Percentiles rank a stretch among this genome's conserved stretches.
Evolutionary conservation across 2,797 vertebrate genomes (phyloP).

Genomic region (Lindbergichthys nudifrons): DNA sequence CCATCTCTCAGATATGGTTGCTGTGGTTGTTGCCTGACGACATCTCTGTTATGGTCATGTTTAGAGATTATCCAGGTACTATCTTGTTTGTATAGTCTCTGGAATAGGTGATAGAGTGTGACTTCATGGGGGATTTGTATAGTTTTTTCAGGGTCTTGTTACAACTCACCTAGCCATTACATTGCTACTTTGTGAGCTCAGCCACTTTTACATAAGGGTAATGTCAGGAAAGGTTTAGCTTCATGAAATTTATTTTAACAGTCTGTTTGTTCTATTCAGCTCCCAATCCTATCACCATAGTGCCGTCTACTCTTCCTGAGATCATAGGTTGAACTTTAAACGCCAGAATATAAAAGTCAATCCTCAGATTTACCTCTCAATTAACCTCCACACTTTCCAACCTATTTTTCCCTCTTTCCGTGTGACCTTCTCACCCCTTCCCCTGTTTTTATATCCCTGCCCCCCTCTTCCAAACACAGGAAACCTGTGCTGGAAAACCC

Average conservation of each 20-base stretch:
- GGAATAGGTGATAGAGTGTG: slow-evolving; percentile 63
- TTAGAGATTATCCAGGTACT: slow-evolving; percentile 65
- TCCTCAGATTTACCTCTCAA: slow-evolving; percentile 56
- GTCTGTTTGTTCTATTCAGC: slow-evolving; percentile 39
- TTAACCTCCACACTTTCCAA: slow-evolving; percentile 67
- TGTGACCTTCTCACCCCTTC: slow-evolving; percentile 71
- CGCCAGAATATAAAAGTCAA: slow-evolving; percentile 38
- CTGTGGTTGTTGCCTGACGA: slow-evolving; percentile 63
- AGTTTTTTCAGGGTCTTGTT: slow-evolving; percentile 70
- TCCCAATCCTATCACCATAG: slow-evolving; percentile 13
- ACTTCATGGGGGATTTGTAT: slow-evolving; percentile 56
- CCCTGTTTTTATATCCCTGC: slow-evolving; percentile 70
- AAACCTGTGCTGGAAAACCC: slow-evolving; percentile 74
- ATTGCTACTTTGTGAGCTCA: slow-evolving; percentile 37
- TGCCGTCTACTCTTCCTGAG: slow-evolving; percentile 4
- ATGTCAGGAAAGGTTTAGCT: slow-evolving; percentile 19
- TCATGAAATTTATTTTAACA: slow-evolving; percentile 24
- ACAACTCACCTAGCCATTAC: slow-evolving; percentile 35
- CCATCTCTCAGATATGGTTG: slow-evolving; percentile 63
- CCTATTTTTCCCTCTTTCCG: slow-evolving; percentile 50
- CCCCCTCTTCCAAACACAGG: slow-evolving; percentile 72
- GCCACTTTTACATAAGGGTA: neutral
- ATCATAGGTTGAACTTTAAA: slow-evolving; percentile 41
- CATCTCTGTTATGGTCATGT: slow-evolving; percentile 71
- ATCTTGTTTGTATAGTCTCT: slow-evolving; percentile 74